A percentile compares a stretch with the other conserved stretches of the same genome.
Conservation (phyloP, 2,113 vertebrate genomes). For the Craseonycteris thonglongyai region DNA sequence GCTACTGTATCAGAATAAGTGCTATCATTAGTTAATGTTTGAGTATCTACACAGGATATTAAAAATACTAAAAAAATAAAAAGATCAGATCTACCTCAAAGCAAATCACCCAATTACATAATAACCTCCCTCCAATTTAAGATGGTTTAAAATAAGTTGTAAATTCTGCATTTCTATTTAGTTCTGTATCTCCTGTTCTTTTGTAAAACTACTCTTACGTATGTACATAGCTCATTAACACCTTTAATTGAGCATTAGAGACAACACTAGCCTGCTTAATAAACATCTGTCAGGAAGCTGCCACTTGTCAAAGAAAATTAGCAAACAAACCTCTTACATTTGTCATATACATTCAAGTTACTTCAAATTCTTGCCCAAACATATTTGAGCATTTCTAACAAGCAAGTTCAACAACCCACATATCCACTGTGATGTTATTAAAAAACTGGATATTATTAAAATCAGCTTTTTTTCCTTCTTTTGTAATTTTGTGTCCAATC, state of each 20-base stretch:
- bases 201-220: conserved; percentile 24
- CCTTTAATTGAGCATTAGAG: neutral
- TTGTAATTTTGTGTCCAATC: neutral
- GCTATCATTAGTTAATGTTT: conserved; percentile 3
- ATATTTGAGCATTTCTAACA: neutral
- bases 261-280: neutral
- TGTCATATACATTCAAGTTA: neutral
- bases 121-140: neutral
- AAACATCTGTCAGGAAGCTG: neutral
- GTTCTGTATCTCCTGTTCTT: neutral
- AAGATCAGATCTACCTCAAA: neutral
- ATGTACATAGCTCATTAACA: neutral
- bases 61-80: neutral
- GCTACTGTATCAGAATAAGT: neutral
- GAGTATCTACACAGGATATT: conserved; percentile 34
- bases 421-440: neutral
- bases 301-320: neutral
- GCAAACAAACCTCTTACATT: neutral
- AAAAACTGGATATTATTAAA: neutral
- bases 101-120: neutral
- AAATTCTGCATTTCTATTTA: conserved; percentile 18
- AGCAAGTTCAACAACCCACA: neutral
- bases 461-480: neutral
- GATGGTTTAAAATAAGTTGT: conserved; percentile 4
- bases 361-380: neutral